Evolutionary conservation across 2,797 vertebrate genomes (phyloP).

Genomic region (Zonotrichia albicollis): DNA sequence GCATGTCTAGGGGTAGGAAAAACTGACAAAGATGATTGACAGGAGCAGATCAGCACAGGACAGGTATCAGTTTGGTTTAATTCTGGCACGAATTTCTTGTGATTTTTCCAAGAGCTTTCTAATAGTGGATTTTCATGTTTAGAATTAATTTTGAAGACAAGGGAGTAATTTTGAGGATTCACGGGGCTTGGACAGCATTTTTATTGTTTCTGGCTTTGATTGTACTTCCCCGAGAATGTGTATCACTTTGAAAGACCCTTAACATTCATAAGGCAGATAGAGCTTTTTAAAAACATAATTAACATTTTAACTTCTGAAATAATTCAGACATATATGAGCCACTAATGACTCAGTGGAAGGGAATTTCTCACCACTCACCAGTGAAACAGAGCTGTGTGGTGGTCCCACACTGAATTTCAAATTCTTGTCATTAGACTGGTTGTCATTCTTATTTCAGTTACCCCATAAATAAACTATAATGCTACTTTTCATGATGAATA

Average conservation of each 20-base stretch:
- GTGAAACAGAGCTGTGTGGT: not conserved
- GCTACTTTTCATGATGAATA: not conserved
- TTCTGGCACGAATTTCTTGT: not conserved
- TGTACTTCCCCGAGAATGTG: not conserved
- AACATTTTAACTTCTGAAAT: slow-evolving; percentile 21
- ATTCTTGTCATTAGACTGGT: not conserved
- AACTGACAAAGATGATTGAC: not conserved
- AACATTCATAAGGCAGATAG: not conserved
- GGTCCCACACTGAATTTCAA: not conserved
- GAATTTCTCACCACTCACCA: not conserved
- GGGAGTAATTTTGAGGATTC: not conserved
- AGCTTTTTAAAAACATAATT: not conserved
- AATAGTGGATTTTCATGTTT: not conserved
- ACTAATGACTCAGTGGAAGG: not conserved
- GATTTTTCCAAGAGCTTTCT: not conserved
- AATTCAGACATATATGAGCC: not conserved
- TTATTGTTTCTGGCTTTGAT: not conserved
- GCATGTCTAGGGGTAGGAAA: not conserved
- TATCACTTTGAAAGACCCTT: not conserved
- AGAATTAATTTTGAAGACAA: not conserved
- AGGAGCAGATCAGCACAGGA: not conserved
- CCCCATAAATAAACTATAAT: not conserved
- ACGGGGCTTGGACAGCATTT: not conserved
- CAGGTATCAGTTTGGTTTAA: not conserved
- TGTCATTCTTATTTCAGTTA: not conserved